These are phyloP conservation scores for Caenorhabditis inopinata DNA, from an alignment of 1,140 invertebrate genomes.

Conservation along the genomic window DNA sequence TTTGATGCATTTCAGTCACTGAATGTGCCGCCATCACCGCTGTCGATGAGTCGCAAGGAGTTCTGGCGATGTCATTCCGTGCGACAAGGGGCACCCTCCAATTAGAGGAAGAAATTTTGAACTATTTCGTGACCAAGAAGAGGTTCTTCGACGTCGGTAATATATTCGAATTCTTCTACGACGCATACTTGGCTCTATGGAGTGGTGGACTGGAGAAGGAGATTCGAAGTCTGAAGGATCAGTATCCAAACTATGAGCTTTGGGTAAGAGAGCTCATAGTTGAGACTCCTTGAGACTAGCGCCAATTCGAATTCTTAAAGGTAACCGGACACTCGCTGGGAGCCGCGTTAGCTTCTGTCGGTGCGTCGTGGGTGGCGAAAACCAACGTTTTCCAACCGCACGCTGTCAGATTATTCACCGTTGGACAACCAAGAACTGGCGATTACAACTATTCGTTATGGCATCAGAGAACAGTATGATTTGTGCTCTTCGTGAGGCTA, in stretches of 20 bases:
- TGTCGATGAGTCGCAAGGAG: neutral
- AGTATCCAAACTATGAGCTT: constrained; percentile 45
- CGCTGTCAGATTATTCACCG: constrained; percentile 37
- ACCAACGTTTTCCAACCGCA: constrained; percentile 13
- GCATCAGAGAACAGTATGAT: constrained; percentile 37
- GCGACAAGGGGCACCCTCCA: neutral
- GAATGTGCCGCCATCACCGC: constrained; percentile 11
- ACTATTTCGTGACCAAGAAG: constrained; percentile 7
- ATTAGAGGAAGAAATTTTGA: constrained; percentile 20
- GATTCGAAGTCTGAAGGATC: constrained; percentile 28
- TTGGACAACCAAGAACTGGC: constrained; percentile 48
- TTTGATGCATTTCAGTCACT: constrained; percentile 34
- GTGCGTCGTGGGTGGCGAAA: constrained; percentile 39
- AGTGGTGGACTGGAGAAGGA: constrained; percentile 37
- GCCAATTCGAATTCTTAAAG: neutral
- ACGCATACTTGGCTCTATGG: constrained; percentile 45
- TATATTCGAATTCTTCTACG: constrained; percentile 50
- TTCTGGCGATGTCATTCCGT: constrained; percentile 18
- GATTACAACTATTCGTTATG: constrained; percentile 37
- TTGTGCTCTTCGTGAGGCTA: neutral
- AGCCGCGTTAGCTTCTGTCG: constrained; percentile 44
- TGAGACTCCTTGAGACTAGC: neutral
- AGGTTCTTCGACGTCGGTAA: constrained; percentile 45
- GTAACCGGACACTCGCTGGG: constrained; percentile 46
- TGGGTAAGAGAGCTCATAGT: constrained; percentile 18